These are phyloP conservation scores for Todiramphus chloris DNA, from an alignment of 2,113 vertebrate species.

Conservation along the genomic window DNA sequence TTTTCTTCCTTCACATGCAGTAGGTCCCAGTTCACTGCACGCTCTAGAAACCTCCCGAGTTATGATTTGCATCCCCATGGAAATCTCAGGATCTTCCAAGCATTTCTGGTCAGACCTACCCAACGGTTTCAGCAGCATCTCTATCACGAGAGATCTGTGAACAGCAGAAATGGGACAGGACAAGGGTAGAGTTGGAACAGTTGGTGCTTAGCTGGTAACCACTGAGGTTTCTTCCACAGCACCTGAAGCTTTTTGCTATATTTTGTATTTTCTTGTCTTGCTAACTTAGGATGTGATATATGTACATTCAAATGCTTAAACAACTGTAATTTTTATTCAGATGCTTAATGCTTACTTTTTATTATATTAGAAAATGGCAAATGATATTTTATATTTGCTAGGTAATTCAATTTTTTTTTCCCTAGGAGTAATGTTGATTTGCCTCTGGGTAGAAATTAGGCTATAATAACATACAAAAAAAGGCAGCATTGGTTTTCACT, in stretches of 20 bases:
- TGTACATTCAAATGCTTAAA: not conserved
- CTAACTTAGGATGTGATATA: not conserved
- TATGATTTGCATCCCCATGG: accelerated
- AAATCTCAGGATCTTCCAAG: not conserved
- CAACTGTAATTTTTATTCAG: not conserved
- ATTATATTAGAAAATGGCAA: not conserved
- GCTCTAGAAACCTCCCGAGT: not conserved
- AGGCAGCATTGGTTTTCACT: not conserved
- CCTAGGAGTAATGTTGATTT: not conserved
- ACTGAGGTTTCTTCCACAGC: not conserved
- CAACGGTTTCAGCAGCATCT: not conserved
- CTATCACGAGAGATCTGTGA: not conserved
- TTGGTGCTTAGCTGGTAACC: not conserved
- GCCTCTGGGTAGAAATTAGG: not conserved
- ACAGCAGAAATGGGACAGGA: not conserved
- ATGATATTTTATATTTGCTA: not conserved
- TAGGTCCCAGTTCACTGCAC: not conserved
- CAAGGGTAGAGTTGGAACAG: not conserved
- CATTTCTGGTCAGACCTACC: not conserved
- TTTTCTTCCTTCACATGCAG: not conserved
- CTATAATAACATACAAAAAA: not conserved
- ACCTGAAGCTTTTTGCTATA: not conserved
- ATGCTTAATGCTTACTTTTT: not conserved
- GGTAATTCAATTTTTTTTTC: not conserved
- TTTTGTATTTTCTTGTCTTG: not conserved